Conservation (phyloP, 2,113 vertebrate species). For the Delphinapterus leucas region DNA sequence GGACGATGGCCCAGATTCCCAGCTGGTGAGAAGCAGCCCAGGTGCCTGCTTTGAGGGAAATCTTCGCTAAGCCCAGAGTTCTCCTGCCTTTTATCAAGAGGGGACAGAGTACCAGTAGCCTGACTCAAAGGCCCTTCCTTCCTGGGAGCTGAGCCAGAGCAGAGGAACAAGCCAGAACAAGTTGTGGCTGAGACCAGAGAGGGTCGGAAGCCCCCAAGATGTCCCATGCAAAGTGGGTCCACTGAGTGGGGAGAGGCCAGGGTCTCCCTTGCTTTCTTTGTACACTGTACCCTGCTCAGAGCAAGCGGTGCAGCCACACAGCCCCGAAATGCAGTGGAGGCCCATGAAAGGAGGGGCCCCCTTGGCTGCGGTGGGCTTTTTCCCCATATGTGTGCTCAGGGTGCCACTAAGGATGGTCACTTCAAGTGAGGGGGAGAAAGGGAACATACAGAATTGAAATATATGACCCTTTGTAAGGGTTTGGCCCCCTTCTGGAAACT, state of each 20-base stretch:
- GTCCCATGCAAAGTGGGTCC: neutral
- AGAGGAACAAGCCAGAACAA: neutral
- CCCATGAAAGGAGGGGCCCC: too few relatives aligned
- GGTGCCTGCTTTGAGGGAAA: neutral
- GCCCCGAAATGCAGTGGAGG: neutral
- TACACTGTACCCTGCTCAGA: neutral
- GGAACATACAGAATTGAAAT: neutral
- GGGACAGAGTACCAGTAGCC: neutral
- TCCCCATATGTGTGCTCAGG: neutral
- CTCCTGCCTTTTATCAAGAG: neutral
- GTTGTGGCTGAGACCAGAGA: neutral
- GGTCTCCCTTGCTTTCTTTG: neutral
- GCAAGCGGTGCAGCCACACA: fast-evolving
- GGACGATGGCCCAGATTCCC: neutral
- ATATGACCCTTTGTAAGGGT: fast-evolving
- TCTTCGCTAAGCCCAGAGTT: neutral
- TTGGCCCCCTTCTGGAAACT: neutral
- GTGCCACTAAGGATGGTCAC: fast-evolving
- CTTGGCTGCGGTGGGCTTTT: neutral
- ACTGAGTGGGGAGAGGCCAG: neutral
- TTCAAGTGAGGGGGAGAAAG: neutral
- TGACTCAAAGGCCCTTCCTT: neutral
- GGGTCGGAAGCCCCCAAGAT: neutral
- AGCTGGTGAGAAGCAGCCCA: neutral
- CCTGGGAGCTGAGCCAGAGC: neutral